Evolutionary conservation across 2,113 vertebrate species (phyloP), one percentile per base, ranked within the genome.

Genomic region (Syngnathus scovelli): DNA sequence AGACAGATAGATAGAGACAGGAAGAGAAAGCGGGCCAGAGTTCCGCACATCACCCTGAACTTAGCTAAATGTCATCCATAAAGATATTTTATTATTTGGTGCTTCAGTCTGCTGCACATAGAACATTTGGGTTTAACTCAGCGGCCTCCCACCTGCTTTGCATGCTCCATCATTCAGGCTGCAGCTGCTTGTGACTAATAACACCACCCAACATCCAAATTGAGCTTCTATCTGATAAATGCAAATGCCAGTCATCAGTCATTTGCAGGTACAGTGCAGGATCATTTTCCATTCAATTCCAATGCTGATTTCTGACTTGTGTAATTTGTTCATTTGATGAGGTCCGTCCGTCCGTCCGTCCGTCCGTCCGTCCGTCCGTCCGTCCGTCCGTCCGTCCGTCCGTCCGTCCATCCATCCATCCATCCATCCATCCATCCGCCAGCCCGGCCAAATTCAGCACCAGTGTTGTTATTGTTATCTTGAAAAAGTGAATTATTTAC

Each of bases 1-100:
- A 81, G 76, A 79, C 60, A 79, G 82, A 83, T 37, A 84, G 70
- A 81, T 65, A 78, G 72, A 81, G 62, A 79, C 48, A 70, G 68
- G 58, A 23, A 67, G 66, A 74, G 68, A 71, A 60, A 79, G 72
- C 52, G 51, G 44, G 66, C 67, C 61, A 70, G 61, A 79, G 66
- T 64, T 60, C 55, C 62, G 56, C 67, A 64, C 64, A 73, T 71
- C 66, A 54, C 66, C 54, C 54, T 66, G 64, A 82, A 81, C 71
- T 77, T 68, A 59, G 70, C 48, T 83, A 79, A 83, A 79, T 85
- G 75, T 79, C 78, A 79, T 61, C 72, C 72, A 74, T 70, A 69
- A 69, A 69, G 61, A 46, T 54, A 43, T 82, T 78, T 76, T 62
- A 68, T 23, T 70, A 62, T 72, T 74, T 69, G 67, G 37, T 66